Evolutionary conservation across 2,797 vertebrate genomes (phyloP), one percentile per base, ranked within the genome.

Genomic region (Macrochelys suwanniensis): DNA sequence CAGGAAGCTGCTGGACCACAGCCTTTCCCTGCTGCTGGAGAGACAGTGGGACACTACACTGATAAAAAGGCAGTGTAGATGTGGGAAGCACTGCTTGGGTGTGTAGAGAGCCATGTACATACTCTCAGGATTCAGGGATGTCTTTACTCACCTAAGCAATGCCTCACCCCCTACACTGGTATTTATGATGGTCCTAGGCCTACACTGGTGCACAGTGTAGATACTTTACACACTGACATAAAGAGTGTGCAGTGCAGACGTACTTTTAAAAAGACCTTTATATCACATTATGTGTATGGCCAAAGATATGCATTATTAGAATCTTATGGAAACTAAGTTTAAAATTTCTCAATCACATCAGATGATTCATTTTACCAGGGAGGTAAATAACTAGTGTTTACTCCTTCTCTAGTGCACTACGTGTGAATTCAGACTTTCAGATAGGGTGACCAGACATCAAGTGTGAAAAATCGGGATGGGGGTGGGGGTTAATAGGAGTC

Each of bases 221-320:
- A 31, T 65, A n/a, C 61, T 65, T 65, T 33, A 33, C 61, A n/a
- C 15, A 65, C 15, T 33, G 15, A 65, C 33, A 15, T 59, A n/a
- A 65, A 65, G 33, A n/a, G 4, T 59, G 61, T 19, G 33, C 61
- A n/a, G 61, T 17, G 33, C 15, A 65, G 33, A 65, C 16, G 4
- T n/a, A 65, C 59, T 31, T 65, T 65, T 65, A 94, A 94, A 95
- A 57, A 80, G 42, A 83, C 89, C 87, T 89, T 85, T 65, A 93
- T 89, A 57, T 81, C 85, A 80, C 59, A 95, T 77, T 80, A 61
- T 33, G 17, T 33, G 19, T 47, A 37, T 15, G 42, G 86, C 47
- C 47, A 51, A 80, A 94, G 93, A 87, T 42, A 45, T 42, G 71
- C 42, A 25, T 45, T 5, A 16, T 31, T 79, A 9, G 5, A 80